Conservation (phyloP, 2,888 invertebrate genomes). For the Scelioninae gen. 2 region DNA sequence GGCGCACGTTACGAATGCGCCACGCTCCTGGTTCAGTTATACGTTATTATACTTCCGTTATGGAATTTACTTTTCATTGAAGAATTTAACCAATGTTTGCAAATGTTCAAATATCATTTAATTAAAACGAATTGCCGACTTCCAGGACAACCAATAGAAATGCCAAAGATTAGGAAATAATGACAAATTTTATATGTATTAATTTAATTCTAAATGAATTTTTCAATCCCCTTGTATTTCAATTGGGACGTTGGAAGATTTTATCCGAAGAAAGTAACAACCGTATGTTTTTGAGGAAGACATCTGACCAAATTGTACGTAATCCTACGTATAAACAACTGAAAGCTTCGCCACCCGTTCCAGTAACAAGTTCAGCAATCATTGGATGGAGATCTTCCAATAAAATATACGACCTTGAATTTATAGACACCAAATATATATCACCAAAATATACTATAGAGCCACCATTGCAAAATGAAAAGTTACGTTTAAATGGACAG, state of each 20-base stretch:
- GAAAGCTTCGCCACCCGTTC: conserved; percentile 66
- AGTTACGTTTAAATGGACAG: conserved; percentile 65
- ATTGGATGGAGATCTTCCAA: conserved; percentile 76
- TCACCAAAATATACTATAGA: conserved; percentile 75
- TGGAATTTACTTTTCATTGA: too few relatives aligned
- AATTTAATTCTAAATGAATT: neutral
- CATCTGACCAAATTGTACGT: conserved; percentile 55
- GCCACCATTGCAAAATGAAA: conserved; percentile 64
- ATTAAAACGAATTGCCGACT: too few relatives aligned
- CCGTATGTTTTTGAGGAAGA: conserved; percentile 63
- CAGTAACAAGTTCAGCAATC: conserved; percentile 71
- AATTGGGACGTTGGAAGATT: conserved; percentile 56
- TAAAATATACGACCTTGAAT: conserved; percentile 39
- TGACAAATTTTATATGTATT: too few relatives aligned
- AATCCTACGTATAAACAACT: conserved; percentile 41
- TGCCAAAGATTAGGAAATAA: too few relatives aligned
- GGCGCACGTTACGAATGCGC: too few relatives aligned
- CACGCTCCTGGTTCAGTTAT: too few relatives aligned
- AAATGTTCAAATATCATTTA: too few relatives aligned
- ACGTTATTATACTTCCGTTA: too few relatives aligned
- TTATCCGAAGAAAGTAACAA: conserved; percentile 66
- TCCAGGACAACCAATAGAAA: too few relatives aligned
- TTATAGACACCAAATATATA: conserved; percentile 66
- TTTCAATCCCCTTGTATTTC: neutral
- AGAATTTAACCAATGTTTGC: too few relatives aligned